Evolutionary conservation across 2,888 invertebrate genomes (phyloP).

Genomic region (Eupithecia centaureata): DNA sequence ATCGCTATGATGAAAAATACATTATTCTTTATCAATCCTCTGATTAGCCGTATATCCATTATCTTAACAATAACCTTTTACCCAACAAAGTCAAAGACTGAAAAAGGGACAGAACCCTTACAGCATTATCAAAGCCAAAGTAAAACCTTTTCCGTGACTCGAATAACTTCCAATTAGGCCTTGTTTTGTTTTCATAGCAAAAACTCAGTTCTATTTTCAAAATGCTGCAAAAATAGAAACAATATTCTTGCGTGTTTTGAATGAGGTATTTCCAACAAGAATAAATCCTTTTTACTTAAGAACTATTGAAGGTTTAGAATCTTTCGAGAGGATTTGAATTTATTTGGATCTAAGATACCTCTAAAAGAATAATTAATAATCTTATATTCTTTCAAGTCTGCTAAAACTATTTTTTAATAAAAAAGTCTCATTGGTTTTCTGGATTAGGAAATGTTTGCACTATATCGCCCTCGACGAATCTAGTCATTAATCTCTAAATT

Average conservation of each 20-base stretch:
- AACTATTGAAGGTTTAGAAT: no score
- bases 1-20: background rate
- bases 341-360: no score
- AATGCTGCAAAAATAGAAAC: background rate
- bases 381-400: no score
- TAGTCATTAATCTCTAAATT: background rate
- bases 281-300: no score
- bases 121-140: background rate
- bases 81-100: background rate
- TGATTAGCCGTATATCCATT: background rate
- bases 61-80: background rate
- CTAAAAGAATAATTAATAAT: no score
- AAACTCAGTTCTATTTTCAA: background rate
- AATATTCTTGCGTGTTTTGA: background rate
- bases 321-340: no score
- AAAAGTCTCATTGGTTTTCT: background rate
- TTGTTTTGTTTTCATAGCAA: background rate
- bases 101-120: background rate
- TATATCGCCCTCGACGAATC: background rate
- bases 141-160: constrained; percentile 2
- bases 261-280: background rate
- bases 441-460: background rate
- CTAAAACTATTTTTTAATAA: no score
- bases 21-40: background rate
- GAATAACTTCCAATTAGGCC: constrained; percentile 2